phyloP scores from a whole-genome alignment of 2,113 vertebrate genomes.

The Eurypyga helias region DNA sequence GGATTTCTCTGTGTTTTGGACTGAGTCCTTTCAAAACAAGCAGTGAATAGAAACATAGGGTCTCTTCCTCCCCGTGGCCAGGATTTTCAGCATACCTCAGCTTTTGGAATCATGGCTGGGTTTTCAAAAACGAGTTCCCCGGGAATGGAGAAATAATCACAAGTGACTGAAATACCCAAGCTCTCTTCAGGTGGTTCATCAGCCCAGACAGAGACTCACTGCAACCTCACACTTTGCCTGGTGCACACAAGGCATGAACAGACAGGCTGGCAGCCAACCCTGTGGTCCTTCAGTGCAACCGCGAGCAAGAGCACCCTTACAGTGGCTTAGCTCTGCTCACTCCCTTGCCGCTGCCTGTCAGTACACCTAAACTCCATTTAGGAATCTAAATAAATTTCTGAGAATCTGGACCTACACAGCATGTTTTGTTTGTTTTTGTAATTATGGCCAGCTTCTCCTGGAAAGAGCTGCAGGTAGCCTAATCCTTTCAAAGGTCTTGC shows the following conservation, averaged over 20 bases:
- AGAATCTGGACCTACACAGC: neutral
- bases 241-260: neutral
- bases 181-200: neutral
- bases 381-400: neutral
- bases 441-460: neutral
- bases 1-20: slow-evolving; percentile 7
- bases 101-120: neutral
- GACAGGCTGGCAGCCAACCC: neutral
- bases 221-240: neutral
- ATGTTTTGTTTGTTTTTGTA: neutral
- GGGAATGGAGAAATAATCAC: neutral
- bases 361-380: neutral
- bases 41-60: neutral
- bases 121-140: neutral
- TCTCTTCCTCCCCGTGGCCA: neutral
- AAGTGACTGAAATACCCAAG: neutral
- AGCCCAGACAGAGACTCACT: neutral
- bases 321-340: neutral
- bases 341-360: neutral
- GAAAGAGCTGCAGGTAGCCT: neutral
- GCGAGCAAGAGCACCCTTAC: neutral
- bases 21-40: slow-evolving; percentile 4
- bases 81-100: slow-evolving; percentile 32
- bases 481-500: neutral
- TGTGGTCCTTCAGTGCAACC: neutral